Evolutionary conservation across 1,140 invertebrate genomes (phyloP), one percentile per base, ranked within the genome.

Genomic region (Portunus trituberculatus): DNA sequence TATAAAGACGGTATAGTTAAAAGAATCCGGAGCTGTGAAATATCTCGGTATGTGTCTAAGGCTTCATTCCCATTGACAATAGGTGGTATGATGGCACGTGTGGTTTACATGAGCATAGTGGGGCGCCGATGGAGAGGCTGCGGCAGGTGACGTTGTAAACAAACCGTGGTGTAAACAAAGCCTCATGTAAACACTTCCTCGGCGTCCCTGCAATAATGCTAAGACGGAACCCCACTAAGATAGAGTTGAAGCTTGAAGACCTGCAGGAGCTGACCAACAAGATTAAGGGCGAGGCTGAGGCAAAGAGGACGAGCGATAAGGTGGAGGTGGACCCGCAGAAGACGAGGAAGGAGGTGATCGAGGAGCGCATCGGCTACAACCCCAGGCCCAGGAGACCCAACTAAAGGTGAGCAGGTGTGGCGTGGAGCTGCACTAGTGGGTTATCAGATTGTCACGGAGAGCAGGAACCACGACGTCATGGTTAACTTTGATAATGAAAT

Each of bases 211-310:
- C 29, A 28, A 93, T 93, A 88, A 95, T 95, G 94, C 91, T 95
- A n/a, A 93, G 94, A 32, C 91, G 94, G 16, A 92, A 95, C 59
- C 94, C 94, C n/a, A 92, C 94, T 16, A 95, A 95, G 91, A 92
- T 95, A 16, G 94, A 95, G 52, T 88, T 95, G 31, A 95, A 95
- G 91, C 94, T 95, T 28, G 94, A 95, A 6, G 94, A 95, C 59
- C 91, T 95, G 7, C 94, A 95, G 84, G 94, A 95, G 52, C 91
- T 95, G 7, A 86, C 67, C 16, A 95, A 88, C 76, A 95, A 95
- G 52, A 48, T 93, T 8, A 93, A 95, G 88, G 91, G 91, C 32
- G 94, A 95, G 45, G 76, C 83, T 8, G 94, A 95, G 29, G 94
- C 90, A 0, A 92, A 92, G 84, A 92, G 76, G 86, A 59, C 20